Evolutionary conservation across 1,140 invertebrate genomes (phyloP), one percentile per base, ranked within the genome.

Genomic region (Euwallacea similis): DNA sequence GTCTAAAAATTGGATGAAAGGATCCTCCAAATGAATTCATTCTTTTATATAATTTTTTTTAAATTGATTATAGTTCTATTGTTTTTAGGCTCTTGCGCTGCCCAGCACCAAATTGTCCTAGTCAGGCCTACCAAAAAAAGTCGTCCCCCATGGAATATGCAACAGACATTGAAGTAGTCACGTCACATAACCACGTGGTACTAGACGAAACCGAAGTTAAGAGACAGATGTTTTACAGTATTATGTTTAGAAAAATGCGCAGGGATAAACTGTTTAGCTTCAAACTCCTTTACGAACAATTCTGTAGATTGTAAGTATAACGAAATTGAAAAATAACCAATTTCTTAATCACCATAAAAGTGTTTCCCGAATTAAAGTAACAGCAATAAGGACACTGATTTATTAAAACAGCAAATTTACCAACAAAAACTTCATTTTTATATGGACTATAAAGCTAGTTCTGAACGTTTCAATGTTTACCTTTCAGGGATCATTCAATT

Each of bases 251-350:
- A 58, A 74, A 75, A 63, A 77, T 80, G 73, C 74, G 76, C 50
- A 72, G 55, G 13, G 77, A 80, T 56, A 77, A 74, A 74, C 73
- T 66, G 9, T 66, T 80, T 16, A 80, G 77, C 60, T 76, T 79
- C 54, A 72, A 74, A 61, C 60, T 16, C 54, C 66, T 77, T 53
- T 80, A 80, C 55, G 78, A 80, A 16, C 64, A 79, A 42, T 66
- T 79, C 61, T 79, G 77, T 55, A 61, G 64, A 64, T 46, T 74
- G 77, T 77, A 73, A 74, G 74, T 76, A 41, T n/a, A 42, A 4
- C n/a, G 6, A 15, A 42, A 10, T 65, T 8, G 7, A 13, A 42
- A n/a, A 58, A n/a, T 58, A 2, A 3, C 2, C 21, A 33, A 33
- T 33, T 33, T 33, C 21, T 33, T 33, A 33, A 33, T 33, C 21